Base-by-base conservation (phyloP, 1,140 invertebrate species). In the Drosophila pseudoobscura region DNA sequence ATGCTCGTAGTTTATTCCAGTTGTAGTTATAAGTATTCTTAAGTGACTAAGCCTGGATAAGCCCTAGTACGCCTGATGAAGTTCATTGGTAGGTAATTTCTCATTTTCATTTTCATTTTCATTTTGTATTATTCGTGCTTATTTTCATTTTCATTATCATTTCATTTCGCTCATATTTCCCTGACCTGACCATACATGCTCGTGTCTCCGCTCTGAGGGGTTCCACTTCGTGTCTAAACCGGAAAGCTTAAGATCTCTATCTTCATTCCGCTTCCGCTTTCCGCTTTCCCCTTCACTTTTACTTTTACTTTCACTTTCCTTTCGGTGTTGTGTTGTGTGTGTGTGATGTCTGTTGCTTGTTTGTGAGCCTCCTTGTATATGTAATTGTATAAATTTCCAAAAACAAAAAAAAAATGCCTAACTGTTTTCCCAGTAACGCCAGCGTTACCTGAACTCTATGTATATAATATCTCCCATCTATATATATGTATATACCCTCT, bases 401-500 rank as follows among this genome's bases (percentile, higher is more conserved):
- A 71, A 59, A 50, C 8, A 31, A 51, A 52, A 35, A 62, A 62
- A 57, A 65, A 51, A 65, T 54, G 71, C 61, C 59, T 75, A 72
- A 71, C 71, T 75, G 52, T 57, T 74, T 57, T 46, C 60, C 50
- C 71, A 74, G 71, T 74, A 74, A 74, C 71, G 71, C 71, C 71
- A 74, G 71, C 71, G 71, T 74, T 74, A 74, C 71, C 41, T 74
- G 52, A 51, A 74, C 43, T 74, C 63, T 74, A 63, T 55, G 60
- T 74, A 66, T 47, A 72, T 72, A 69, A 69, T 69, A 69, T 69
- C 65, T 69, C 44, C 31, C 31, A 56, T 69, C 3, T 8, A 35
- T 9, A 35, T 11, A 35, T 8, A 11, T 3, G 3, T 39, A 11
- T 39, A 5, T 13, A 39, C 35, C 11, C 3, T 5, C 24, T 4